These are phyloP conservation scores for Periophthalmus modestus DNA, from an alignment of 2,113 vertebrate species.

Conservation along the genomic window DNA sequence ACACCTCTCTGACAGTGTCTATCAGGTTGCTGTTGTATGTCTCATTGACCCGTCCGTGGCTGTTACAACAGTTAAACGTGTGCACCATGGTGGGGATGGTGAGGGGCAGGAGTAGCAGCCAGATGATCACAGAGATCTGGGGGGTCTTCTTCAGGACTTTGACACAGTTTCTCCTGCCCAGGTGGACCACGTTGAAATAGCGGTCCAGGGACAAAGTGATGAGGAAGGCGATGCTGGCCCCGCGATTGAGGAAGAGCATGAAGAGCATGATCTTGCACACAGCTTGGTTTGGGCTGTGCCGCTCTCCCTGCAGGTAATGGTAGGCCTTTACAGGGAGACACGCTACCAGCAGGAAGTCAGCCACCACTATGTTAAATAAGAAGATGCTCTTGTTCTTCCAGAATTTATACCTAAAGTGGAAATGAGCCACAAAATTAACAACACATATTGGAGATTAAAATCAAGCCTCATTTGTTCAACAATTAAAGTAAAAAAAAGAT, in stretches of 20 bases:
- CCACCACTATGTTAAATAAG: conserved; percentile 80
- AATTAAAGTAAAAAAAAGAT: no score
- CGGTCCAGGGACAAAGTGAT: conserved; percentile 75
- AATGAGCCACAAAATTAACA: not conserved
- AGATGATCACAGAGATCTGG: conserved; percentile 65
- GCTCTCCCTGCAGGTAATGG: conserved; percentile 61
- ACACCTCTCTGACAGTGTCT: conserved; percentile 59
- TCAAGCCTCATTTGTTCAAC: no score
- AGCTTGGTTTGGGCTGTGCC: conserved; percentile 47
- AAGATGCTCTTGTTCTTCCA: conserved; percentile 82
- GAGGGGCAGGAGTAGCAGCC: conserved; percentile 70
- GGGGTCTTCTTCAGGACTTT: conserved; percentile 61
- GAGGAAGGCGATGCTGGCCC: conserved; percentile 79
- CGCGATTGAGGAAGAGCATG: conserved; percentile 79
- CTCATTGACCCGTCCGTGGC: conserved; percentile 24
- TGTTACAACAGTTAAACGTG: conserved; percentile 73
- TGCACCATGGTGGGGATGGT: conserved; percentile 71
- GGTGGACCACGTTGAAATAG: conserved; percentile 82
- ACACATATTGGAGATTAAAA: not conserved
- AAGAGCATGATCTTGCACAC: conserved; percentile 74
- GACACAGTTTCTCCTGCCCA: conserved; percentile 64
- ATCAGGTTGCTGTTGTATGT: conserved; percentile 6
- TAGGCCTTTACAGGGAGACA: conserved; percentile 75
- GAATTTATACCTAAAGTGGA: conserved; percentile 68
- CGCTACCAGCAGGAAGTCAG: conserved; percentile 79